Conservation (phyloP, 2,113 vertebrate species). For the Alligator sinensis region DNA sequence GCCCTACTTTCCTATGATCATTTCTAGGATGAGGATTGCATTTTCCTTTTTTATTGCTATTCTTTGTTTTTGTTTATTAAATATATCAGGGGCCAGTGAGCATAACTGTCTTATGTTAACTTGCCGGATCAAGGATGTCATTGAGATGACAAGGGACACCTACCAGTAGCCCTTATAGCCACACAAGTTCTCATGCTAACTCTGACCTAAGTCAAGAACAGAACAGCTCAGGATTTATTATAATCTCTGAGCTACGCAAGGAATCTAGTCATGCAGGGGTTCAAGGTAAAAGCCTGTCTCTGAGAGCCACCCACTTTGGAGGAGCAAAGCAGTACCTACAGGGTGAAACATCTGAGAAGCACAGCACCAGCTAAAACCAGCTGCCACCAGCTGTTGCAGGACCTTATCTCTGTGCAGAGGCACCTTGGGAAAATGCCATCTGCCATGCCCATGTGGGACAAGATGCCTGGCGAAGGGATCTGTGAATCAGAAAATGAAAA, state of each 20-base stretch:
- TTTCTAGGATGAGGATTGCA: no score
- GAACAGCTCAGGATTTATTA: background rate
- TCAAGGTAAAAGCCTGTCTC: fast-evolving
- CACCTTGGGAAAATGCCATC: background rate
- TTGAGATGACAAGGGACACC: background rate
- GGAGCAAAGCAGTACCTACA: background rate
- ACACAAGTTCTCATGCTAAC: background rate
- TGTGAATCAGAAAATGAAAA: background rate
- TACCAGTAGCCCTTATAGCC: background rate
- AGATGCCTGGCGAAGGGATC: background rate
- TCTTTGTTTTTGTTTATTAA: background rate
- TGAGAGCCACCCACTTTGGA: background rate
- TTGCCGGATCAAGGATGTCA: background rate
- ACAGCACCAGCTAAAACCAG: background rate
- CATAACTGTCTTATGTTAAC: background rate
- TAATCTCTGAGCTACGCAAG: background rate
- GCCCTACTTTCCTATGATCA: no score
- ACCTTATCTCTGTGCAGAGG: background rate
- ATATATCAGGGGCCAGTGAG: background rate
- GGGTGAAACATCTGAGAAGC: background rate
- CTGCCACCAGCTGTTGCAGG: background rate
- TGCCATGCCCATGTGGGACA: background rate
- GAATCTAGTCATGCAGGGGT: background rate
- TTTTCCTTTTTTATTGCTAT: background rate
- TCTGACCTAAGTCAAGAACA: background rate